phyloP scores from a whole-genome alignment of 2,113 vertebrate species.

The Cephalopholis sonnerati region DNA sequence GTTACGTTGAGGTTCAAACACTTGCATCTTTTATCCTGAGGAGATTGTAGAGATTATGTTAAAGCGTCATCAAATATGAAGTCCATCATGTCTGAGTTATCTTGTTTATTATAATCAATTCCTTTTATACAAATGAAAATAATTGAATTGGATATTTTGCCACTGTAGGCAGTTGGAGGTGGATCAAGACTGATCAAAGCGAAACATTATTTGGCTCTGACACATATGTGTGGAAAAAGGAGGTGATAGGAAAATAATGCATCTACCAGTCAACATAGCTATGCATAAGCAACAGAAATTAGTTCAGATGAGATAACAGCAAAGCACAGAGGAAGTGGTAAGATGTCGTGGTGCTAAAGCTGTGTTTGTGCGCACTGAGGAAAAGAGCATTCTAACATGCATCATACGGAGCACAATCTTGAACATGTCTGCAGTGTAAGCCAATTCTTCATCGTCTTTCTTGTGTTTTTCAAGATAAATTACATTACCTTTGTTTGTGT shows the following conservation, averaged over 20 bases:
- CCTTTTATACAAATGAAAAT: background rate
- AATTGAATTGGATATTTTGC: no score
- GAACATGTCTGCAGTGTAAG: background rate
- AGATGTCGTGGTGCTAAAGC: conserved; percentile 3
- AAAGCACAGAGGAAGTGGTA: conserved; percentile 66
- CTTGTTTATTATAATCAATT: background rate
- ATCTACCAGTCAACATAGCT: conserved; percentile 3
- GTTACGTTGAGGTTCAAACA: background rate
- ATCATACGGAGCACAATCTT: background rate
- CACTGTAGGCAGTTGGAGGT: background rate
- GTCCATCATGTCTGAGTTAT: background rate
- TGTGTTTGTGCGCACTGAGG: background rate
- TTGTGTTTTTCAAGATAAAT: background rate
- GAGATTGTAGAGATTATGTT: background rate
- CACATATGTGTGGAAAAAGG: background rate
- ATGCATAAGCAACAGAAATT: background rate
- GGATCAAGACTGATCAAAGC: background rate
- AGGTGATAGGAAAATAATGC: background rate
- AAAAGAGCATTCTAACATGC: background rate
- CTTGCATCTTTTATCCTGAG: conserved; percentile 15
- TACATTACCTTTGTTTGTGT: background rate
- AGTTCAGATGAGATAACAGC: conserved; percentile 47
- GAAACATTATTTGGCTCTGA: background rate
- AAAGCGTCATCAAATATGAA: background rate
- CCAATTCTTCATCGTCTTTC: background rate